These are phyloP conservation scores for Gallinago stenura DNA, from an alignment of 2,797 vertebrate genomes.

Conservation along the genomic window DNA sequence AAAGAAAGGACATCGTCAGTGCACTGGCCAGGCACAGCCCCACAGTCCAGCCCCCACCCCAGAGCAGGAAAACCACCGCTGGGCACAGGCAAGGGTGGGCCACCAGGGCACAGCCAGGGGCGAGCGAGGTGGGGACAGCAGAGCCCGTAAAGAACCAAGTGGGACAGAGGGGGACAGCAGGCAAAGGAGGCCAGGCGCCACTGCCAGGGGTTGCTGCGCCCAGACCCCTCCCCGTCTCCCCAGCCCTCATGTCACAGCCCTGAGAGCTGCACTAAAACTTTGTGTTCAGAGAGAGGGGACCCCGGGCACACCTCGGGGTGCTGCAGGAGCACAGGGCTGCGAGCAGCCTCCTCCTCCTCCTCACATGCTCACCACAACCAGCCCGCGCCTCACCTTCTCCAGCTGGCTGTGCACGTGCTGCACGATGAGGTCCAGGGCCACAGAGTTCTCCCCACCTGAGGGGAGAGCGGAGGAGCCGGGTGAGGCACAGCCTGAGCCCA, in stretches of 20 bases:
- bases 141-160: neutral
- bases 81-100: neutral
- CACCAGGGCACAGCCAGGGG: too few relatives aligned
- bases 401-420: constrained; percentile 98
- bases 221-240: neutral
- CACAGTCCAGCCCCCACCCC: neutral
- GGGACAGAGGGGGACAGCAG: neutral
- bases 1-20: neutral
- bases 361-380: accelerated
- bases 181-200: accelerated
- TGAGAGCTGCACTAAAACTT: accelerated
- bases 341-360: neutral
- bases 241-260: accelerated
- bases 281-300: neutral
- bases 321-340: neutral
- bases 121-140: accelerated
- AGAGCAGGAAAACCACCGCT: neutral
- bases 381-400: constrained; percentile 87
- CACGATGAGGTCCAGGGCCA: constrained; percentile 95
- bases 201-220: accelerated
- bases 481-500: neutral
- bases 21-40: neutral
- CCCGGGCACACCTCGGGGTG: accelerated
- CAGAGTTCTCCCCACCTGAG: constrained; percentile 92
- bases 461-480: neutral